Evolutionary conservation across 2,113 vertebrate genomes (phyloP).

Genomic region (Dasyurus viverrinus): DNA sequence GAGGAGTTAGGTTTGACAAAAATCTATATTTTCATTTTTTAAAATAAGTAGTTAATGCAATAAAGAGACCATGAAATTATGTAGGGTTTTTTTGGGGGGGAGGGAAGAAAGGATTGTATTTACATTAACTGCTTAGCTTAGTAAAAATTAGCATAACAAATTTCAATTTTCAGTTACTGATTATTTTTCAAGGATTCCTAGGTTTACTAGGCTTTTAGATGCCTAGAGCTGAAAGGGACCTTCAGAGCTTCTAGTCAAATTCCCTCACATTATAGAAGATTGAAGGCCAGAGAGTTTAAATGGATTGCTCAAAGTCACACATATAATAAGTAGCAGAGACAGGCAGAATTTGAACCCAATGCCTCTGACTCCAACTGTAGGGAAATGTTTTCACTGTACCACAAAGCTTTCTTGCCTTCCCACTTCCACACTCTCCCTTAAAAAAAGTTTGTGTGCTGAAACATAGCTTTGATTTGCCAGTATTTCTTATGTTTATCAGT

Average conservation of each 20-base stretch:
- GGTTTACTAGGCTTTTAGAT: background rate
- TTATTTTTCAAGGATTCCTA: background rate
- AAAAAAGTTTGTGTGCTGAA: background rate
- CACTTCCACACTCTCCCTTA: background rate
- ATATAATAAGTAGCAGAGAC: background rate
- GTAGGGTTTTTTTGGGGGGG: background rate
- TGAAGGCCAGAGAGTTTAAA: background rate
- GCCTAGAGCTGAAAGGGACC: background rate
- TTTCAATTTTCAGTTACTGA: background rate
- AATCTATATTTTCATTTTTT: constrained; percentile 3
- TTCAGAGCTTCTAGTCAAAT: background rate
- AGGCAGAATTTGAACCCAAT: background rate
- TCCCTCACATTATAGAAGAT: background rate
- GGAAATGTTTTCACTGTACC: background rate
- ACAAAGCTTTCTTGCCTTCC: background rate
- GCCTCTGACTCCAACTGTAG: background rate
- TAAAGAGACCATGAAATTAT: background rate
- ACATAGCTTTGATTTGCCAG: background rate
- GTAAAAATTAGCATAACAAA: background rate
- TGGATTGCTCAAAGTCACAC: background rate
- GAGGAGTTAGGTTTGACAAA: background rate
- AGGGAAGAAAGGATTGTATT: background rate
- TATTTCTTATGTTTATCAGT: background rate
- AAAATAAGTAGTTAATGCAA: background rate
- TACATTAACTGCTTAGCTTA: background rate